Base-by-base conservation (phyloP, 2,888 invertebrate genomes). In the Cataglyphis livida region DNA sequence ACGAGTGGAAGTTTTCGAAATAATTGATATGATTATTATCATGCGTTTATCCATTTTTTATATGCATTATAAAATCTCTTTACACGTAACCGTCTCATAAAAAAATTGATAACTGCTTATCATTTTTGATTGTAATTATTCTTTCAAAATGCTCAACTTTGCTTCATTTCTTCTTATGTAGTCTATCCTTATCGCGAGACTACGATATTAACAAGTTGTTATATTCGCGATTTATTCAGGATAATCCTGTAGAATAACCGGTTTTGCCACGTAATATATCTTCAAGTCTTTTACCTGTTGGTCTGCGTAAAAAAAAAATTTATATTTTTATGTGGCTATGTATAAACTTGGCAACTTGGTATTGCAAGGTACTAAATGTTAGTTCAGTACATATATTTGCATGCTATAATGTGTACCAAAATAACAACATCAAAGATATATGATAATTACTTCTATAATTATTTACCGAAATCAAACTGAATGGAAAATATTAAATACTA, bases 241-340 rank as follows among this genome's bases (percentile, higher is more conserved):
- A 76, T 76, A 54, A 38, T 66, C 66, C 62, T 38, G 66, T 76
- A 76, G 76, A 76, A 66, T 66, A 76, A 76, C 76, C 66, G 76
- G 76, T 76, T 76, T 76, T 38, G 1, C 66, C 54, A 38, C 66
- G 28, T 65, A 28, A 35, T 66, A 61, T 76, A 66, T 66, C 38
- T 66, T 51, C 25, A 51, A 15, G 25, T 25, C 48, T 76, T 66
- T 76, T 76, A 38, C 51, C 38, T 64, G 35, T 44, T 76, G 3
- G 54, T 38, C 21, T 76, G 15, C 15, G 48, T 76, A 21, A 66
- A 18, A 66, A 54, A 32, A 32, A 51, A 10, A 12, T 12, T 41
- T 12, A 38, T 54, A 75, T 66, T 54, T 62, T 38, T 54, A 1
- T 32, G 54, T 21, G 35, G 15, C 66, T 21, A 38, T 76, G 38